A percentile compares a stretch with the other conserved stretches of the same genome.
These are phyloP conservation scores for Camelus dromedarius DNA, from an alignment of 2,113 vertebrate genomes.

Conservation along the genomic window DNA sequence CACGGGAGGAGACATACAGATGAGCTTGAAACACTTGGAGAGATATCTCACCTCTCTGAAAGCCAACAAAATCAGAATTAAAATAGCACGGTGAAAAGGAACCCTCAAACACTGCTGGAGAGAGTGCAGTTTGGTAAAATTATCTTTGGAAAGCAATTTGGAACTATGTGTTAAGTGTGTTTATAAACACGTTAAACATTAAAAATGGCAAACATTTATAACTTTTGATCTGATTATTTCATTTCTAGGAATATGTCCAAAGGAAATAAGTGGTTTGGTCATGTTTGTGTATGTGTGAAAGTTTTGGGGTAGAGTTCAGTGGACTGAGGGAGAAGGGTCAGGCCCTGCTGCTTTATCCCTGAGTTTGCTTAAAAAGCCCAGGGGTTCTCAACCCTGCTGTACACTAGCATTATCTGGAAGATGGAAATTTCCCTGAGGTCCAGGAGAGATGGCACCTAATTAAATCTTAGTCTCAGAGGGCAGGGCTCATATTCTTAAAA, in stretches of 20 bases:
- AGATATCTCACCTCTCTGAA: not conserved
- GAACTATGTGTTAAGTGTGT: not conserved
- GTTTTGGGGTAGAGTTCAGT: not conserved
- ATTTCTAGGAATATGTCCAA: not conserved
- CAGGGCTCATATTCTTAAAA: fast-evolving
- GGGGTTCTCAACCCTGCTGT: not conserved
- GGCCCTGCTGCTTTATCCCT: not conserved
- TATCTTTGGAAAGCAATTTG: not conserved
- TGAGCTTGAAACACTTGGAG: not conserved
- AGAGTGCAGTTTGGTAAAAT: not conserved
- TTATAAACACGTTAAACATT: not conserved
- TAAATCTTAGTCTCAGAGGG: too few relatives aligned
- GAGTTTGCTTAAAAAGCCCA: not conserved
- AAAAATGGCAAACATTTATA: not conserved
- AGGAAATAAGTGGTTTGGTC: not conserved
- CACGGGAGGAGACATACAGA: not conserved
- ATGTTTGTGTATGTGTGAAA: not conserved
- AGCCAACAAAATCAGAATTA: not conserved
- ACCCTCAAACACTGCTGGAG: not conserved
- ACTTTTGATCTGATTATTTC: not conserved
- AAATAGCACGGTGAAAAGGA: not conserved
- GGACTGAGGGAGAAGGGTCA: not conserved
- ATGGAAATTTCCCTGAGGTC: too few relatives aligned
- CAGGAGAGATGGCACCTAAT: not conserved
- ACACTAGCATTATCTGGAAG: not conserved